Conservation (phyloP, 2,113 vertebrate genomes). For the Centropus bengalensis region DNA sequence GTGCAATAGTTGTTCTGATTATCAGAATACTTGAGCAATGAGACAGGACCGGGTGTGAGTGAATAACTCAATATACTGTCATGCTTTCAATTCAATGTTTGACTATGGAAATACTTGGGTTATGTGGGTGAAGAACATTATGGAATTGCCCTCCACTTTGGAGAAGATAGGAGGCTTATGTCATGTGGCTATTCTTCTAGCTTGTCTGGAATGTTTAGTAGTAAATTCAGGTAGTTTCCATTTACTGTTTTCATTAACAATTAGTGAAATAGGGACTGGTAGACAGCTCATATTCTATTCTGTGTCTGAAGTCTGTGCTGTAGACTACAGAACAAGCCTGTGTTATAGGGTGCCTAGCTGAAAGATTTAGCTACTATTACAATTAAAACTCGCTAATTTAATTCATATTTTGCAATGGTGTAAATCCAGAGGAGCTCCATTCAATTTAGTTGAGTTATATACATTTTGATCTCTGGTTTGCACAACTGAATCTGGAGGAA, state of each 20-base stretch:
- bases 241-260: neutral
- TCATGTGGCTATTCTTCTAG: neutral
- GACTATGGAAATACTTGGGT: neutral
- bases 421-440: neutral
- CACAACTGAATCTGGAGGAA: neutral
- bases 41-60: conserved; percentile 18
- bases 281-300: neutral
- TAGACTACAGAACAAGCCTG: neutral
- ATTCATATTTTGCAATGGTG: neutral
- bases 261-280: neutral
- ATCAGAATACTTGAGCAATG: conserved; percentile 36
- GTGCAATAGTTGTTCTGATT: conserved; percentile 12
- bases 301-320: neutral
- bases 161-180: neutral
- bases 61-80: neutral
- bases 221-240: neutral
- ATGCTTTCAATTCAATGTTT: neutral
- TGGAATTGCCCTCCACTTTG: neutral
- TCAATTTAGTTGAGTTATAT: neutral
- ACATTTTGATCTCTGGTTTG: neutral
- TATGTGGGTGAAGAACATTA: neutral
- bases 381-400: neutral
- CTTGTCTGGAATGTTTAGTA: neutral
- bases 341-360: neutral
- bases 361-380: neutral